Conservation (phyloP, 2,113 vertebrate species). For the Ctenomys sociabilis region DNA sequence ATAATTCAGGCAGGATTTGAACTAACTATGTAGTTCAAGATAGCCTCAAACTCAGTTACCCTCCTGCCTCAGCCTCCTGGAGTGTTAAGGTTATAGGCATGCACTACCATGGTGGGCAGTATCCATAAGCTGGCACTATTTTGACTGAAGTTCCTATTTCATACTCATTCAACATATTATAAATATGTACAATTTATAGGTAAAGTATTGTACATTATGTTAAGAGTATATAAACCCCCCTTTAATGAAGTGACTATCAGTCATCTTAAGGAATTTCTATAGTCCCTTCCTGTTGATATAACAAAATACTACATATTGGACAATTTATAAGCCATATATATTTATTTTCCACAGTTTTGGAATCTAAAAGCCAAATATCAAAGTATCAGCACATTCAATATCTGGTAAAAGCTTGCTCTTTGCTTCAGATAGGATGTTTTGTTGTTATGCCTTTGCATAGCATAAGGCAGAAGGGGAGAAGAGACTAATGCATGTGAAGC, state of each 20-base stretch:
- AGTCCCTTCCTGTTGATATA: neutral
- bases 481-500: neutral
- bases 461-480: neutral
- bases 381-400: neutral
- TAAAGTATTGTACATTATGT: neutral
- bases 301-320: neutral
- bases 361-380: neutral
- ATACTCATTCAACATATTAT: neutral
- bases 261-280: neutral
- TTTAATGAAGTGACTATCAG: constrained; percentile 16
- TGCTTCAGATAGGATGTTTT: neutral
- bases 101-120: neutral
- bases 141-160: neutral
- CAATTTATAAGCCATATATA: constrained; percentile 10
- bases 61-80: neutral
- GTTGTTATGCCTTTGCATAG: neutral
- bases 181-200: neutral
- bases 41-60: neutral
- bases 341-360: neutral
- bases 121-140: neutral
- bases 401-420: neutral
- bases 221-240: neutral
- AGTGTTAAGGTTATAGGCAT: neutral
- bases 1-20: neutral
- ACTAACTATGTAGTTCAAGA: neutral